These are phyloP conservation scores for Centropristis striata DNA, from an alignment of 2,113 vertebrate genomes.

Conservation along the genomic window DNA sequence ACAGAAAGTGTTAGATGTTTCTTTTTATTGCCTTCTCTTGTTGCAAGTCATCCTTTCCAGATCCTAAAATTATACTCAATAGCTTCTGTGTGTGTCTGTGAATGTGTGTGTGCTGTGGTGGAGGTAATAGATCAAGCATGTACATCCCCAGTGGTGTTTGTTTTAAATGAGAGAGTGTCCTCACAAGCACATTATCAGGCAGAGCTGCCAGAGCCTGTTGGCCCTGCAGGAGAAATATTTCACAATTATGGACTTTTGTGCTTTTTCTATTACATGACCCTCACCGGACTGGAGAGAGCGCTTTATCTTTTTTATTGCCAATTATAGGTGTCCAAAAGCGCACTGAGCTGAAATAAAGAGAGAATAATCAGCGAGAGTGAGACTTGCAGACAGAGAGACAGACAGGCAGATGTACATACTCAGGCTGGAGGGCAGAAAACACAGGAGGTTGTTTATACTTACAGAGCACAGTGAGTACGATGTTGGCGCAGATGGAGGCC, in stretches of 20 bases:
- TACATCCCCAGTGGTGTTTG: conserved; percentile 68
- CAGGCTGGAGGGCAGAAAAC: conserved; percentile 21
- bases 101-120: conserved; percentile 9
- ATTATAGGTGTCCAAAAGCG: conserved; percentile 75
- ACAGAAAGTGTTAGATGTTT: conserved; percentile 4
- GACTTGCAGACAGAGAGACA: conserved; percentile 39
- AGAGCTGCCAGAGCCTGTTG: conserved; percentile 64
- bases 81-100: conserved; percentile 15
- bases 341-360: conserved; percentile 70
- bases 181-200: conserved; percentile 70
- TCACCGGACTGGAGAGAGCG: conserved; percentile 68
- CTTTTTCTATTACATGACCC: conserved; percentile 76
- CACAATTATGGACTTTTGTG: conserved; percentile 81
- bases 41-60: conserved; percentile 34
- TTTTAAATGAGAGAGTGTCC: conserved; percentile 71
- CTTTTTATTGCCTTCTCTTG: conserved; percentile 24
- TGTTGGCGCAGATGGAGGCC: conserved; percentile 71
- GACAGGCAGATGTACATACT: conserved; percentile 26
- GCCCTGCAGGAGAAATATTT: conserved; percentile 76
- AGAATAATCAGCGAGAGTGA: conserved; percentile 65
- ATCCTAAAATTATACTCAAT: conserved; percentile 28
- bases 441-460: conserved; percentile 46
- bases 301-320: conserved; percentile 80
- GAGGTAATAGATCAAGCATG: conserved; percentile 49
- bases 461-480: conserved; percentile 66